Percentiles rank a stretch among this genome's conserved stretches.
Evolutionary conservation across 2,113 vertebrate genomes (phyloP).

Genomic region (Myiagra hebetior): DNA sequence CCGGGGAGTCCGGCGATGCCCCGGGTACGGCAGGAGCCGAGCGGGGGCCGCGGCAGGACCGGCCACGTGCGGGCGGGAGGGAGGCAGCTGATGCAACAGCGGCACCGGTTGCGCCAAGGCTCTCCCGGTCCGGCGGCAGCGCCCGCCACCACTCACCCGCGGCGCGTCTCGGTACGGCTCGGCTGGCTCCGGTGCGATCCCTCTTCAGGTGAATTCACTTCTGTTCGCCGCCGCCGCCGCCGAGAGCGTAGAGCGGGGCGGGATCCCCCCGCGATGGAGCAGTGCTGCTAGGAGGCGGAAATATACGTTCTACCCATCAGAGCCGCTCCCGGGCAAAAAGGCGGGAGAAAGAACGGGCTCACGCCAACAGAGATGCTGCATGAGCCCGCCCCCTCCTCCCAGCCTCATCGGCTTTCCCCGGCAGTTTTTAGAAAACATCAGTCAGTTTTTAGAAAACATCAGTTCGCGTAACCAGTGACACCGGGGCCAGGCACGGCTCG

Average conservation of each 20-base stretch:
- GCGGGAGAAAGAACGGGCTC: neutral
- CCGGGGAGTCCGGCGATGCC: neutral
- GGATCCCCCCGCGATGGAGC: accelerated
- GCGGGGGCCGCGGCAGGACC: too few species aligned
- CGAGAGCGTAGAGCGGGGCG: accelerated
- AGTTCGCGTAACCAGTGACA: accelerated
- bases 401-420: too few species aligned
- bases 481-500: neutral
- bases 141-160: neutral
- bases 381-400: too few species aligned
- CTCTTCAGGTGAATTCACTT: neutral
- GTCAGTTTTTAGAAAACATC: accelerated
- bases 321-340: too few species aligned
- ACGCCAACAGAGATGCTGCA: too few species aligned
- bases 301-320: accelerated
- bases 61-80: neutral
- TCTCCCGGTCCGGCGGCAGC: neutral
- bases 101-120: neutral
- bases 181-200: too few species aligned
- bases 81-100: neutral
- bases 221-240: neutral
- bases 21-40: accelerated
- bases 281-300: accelerated
- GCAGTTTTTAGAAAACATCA: accelerated
- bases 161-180: neutral